phyloP scores from a whole-genome alignment of 2,888 invertebrate genomes.

The Patella pellucida region DNA sequence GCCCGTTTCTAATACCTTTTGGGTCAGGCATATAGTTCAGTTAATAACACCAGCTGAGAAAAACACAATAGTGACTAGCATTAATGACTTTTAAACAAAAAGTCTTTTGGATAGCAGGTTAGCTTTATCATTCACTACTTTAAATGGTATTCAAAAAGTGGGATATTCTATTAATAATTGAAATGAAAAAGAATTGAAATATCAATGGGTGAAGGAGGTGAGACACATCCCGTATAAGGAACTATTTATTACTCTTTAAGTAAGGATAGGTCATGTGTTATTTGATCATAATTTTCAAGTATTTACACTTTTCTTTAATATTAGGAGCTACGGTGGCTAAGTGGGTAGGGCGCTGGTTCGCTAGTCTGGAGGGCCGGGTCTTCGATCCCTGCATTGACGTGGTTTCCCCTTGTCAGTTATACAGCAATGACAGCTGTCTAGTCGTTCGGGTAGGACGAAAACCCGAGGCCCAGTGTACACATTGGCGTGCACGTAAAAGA shows the following conservation, averaged over 20 bases:
- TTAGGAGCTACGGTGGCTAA: no score
- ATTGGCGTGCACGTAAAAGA: no score
- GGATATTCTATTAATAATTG: background rate
- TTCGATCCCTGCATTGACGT: no score
- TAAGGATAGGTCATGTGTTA: background rate
- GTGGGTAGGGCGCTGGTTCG: no score
- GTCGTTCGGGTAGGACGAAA: no score
- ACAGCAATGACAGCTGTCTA: no score
- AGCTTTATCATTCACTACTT: background rate
- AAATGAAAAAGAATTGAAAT: background rate
- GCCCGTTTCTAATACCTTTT: background rate
- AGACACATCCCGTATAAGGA: constrained; percentile 12
- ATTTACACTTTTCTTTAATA: constrained; percentile 17
- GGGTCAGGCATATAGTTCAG: background rate
- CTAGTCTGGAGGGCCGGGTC: no score
- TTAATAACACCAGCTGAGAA: background rate
- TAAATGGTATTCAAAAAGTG: background rate
- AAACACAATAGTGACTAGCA: background rate
- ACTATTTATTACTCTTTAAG: background rate
- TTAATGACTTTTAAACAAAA: background rate
- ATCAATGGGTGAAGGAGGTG: constrained; percentile 20
- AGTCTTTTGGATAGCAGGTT: background rate
- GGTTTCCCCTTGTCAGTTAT: no score
- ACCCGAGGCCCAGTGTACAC: no score
- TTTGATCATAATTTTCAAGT: constrained; percentile 13